Base-by-base conservation (phyloP, 1,140 invertebrate species). In the Brachionus rubens region DNA sequence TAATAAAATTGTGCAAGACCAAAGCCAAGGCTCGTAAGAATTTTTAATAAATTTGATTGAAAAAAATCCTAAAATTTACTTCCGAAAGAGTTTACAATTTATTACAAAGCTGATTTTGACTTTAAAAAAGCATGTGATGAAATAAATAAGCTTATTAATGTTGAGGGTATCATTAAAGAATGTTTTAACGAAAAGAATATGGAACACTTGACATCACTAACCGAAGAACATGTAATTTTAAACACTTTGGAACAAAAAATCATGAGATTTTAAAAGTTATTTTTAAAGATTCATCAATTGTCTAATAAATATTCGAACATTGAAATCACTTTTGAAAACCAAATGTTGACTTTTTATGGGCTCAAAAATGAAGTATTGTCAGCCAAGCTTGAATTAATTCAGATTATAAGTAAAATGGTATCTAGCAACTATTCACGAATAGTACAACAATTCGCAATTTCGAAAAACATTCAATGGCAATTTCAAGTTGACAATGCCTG, bases 391-490 rank as follows among this genome's bases (percentile, higher is more conserved):
- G 59, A 65, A 43, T 43, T 65, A 24, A 41, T 19, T 21, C 7
- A 26, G 4, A 9, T 46, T 10, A 41, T 65, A 9, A 65, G 43
- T 7, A 43, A 65, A 24, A 41, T 41, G 21, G 30, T 65, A 9
- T 7, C 33, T 1, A 14, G n/a, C 3, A 6, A 65, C 12, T 65
- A 43, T 24, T 65, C 59, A 24, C 3, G 19, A 24, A 65, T 65
- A 24, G 41, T 43, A 19, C 7, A 65, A 9, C 59, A 65, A 43
- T 19, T 65, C 12, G 43, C 24, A 65, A 26, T 46, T 41, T 65
- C 59, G 6, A 65, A 36, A 10, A 19, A 65, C 41, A 65, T 65
- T 43, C 59, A 65, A 65, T 65, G 59, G 59, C 59, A 65, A 46
- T 65, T n/a, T 43, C 12, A 43, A 65, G 43, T 12, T 65, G 3